Conservation (phyloP, 2,113 vertebrate species). For the Chaenocephalus aceratus region DNA sequence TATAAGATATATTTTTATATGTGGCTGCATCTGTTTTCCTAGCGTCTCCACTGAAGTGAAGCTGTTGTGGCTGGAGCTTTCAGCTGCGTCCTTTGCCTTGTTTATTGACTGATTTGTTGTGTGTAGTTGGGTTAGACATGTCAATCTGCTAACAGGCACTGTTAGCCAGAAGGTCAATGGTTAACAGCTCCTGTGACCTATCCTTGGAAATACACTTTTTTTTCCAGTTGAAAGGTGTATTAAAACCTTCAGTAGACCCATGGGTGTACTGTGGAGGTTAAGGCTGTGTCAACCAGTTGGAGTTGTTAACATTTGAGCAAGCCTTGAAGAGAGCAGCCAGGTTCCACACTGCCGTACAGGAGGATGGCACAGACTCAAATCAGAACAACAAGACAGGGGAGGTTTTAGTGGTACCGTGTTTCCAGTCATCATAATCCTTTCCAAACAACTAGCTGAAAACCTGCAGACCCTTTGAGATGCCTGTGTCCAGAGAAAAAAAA, state of each 20-base stretch:
- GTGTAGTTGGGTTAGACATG: conserved; percentile 49
- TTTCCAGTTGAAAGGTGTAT: conserved; percentile 63
- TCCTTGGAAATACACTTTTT: conserved; percentile 54
- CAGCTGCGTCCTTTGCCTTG: conserved; percentile 36
- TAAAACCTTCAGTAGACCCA: conserved; percentile 53
- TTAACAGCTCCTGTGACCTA: conserved; percentile 65
- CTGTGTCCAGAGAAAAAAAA: conserved; percentile 41
- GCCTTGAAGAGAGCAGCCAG: conserved; percentile 28
- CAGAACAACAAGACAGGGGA: too few relatives aligned
- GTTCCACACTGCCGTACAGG: conserved; percentile 6
- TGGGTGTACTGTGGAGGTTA: conserved; percentile 49
- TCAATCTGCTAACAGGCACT: conserved; percentile 47
- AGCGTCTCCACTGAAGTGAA: conserved; percentile 14
- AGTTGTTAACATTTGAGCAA: conserved; percentile 64
- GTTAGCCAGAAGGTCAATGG: conserved; percentile 60
- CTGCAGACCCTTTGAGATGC: conserved; percentile 10
- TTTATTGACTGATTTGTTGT: conserved; percentile 66
- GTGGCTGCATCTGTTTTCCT: conserved; percentile 39
- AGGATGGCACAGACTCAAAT: conserved; percentile 15
- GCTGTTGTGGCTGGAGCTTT: conserved; percentile 36
- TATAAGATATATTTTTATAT: conserved; percentile 43
- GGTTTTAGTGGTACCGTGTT: too few relatives aligned
- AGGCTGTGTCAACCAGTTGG: conserved; percentile 53
- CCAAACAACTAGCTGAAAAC: conserved; percentile 14
- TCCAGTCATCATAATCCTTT: too few relatives aligned